These are phyloP conservation scores for Caenorhabditis panamensis DNA, from an alignment of 2,888 invertebrate species.

Conservation along the genomic window DNA sequence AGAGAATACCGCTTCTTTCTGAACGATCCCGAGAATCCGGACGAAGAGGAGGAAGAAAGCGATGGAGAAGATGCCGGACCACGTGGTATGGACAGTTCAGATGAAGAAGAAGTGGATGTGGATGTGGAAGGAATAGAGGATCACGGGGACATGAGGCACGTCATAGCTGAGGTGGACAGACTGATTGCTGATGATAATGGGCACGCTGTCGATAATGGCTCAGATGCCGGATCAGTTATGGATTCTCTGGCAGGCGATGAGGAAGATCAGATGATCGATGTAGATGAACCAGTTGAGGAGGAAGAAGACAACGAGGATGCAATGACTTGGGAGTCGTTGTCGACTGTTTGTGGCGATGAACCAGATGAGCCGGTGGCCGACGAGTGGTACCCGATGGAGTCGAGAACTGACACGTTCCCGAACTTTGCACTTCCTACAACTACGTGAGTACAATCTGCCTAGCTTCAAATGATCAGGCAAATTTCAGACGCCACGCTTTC, in stretches of 20 bases:
- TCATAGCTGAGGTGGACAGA: no score
- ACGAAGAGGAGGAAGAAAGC: not conserved
- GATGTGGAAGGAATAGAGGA: not conserved
- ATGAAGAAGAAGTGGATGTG: slow-evolving; percentile 2
- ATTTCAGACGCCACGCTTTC: slow-evolving; percentile 24
- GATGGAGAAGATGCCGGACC: not conserved
- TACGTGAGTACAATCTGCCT: slow-evolving; percentile 14
- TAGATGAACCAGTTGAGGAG: not conserved
- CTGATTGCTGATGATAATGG: no score
- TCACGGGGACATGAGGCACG: slow-evolving; percentile 1
- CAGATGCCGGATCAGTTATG: not conserved
- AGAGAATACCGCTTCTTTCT: not conserved
- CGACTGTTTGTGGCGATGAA: slow-evolving; percentile 16
- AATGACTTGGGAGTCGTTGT: slow-evolving; percentile 47
- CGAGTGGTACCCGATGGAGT: slow-evolving; percentile 51
- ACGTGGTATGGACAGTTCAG: slow-evolving; percentile 22
- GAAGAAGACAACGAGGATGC: slow-evolving; percentile 29
- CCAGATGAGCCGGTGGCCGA: not conserved
- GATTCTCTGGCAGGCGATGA: not conserved
- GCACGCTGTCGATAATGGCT: not conserved
- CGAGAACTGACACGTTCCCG: slow-evolving; percentile 27
- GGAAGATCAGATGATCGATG: not conserved
- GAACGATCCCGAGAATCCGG: not conserved
- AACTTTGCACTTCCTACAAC: slow-evolving; percentile 40
- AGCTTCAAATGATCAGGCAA: not conserved